phyloP scores from a whole-genome alignment of 1,140 invertebrate species.

The Dendroctonus valens region DNA sequence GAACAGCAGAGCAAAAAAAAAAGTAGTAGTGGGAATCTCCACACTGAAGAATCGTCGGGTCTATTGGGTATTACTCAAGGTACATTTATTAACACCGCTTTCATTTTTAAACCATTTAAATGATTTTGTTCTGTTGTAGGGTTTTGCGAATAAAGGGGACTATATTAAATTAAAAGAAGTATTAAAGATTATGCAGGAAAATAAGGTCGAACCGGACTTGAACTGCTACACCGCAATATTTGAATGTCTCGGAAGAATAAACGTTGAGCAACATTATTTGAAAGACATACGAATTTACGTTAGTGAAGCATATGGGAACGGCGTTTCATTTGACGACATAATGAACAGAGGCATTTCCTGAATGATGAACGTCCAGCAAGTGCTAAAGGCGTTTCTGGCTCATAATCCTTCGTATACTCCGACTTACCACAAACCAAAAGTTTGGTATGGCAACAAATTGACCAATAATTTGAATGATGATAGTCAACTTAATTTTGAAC shows the following conservation, averaged over 20 bases:
- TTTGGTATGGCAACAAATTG: slow-evolving; percentile 64
- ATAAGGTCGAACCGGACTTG: slow-evolving; percentile 58
- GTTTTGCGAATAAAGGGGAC: slow-evolving; percentile 60
- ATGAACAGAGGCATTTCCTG: slow-evolving; percentile 63
- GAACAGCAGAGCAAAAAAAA: slow-evolving; percentile 32
- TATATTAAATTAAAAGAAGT: slow-evolving; percentile 62
- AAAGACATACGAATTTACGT: slow-evolving; percentile 53
- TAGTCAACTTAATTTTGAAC: slow-evolving; percentile 25
- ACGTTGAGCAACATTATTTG: slow-evolving; percentile 51
- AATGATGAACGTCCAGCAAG: slow-evolving; percentile 63
- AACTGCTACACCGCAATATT: slow-evolving; percentile 72
- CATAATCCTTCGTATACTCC: slow-evolving; percentile 61
- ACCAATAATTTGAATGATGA: slow-evolving; percentile 60
- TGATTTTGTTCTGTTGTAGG: slow-evolving; percentile 37
- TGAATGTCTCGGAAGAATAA: slow-evolving; percentile 64
- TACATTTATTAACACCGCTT: slow-evolving; percentile 7
- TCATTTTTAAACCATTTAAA: neutral
- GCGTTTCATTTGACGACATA: slow-evolving; percentile 65
- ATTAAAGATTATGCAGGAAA: slow-evolving; percentile 60
- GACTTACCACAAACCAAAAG: slow-evolving; percentile 52
- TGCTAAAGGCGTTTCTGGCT: slow-evolving; percentile 59
- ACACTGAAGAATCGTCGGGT: slow-evolving; percentile 54
- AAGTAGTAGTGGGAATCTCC: slow-evolving; percentile 37
- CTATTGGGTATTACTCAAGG: slow-evolving; percentile 65
- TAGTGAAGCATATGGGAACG: slow-evolving; percentile 53